phyloP scores from a whole-genome alignment of 1,140 invertebrate genomes.

The Tigriopus japonicus region DNA sequence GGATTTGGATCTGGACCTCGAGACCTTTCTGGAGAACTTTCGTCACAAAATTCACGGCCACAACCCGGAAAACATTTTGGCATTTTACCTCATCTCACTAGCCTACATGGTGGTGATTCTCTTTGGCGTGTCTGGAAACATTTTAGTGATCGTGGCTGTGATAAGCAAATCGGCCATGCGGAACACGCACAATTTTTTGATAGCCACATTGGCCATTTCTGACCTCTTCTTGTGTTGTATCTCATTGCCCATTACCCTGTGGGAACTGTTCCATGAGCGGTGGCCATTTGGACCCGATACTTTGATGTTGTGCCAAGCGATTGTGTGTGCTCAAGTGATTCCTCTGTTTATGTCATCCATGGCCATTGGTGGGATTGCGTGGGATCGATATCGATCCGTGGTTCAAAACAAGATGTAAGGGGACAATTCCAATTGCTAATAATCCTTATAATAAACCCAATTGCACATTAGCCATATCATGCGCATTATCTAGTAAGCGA shows the following conservation, averaged over 20 bases:
- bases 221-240: not conserved
- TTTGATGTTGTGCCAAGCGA: not conserved
- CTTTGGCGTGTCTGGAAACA: not conserved
- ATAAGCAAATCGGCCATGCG: not conserved
- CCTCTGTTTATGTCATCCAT: not conserved
- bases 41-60: not conserved
- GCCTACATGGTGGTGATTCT: not conserved
- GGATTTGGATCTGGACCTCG: not conserved
- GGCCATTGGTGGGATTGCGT: not conserved
- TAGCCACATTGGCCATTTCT: not conserved
- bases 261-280: not conserved
- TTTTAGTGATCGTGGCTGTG: not conserved
- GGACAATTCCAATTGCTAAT: not conserved
- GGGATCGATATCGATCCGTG: not conserved
- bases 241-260: not conserved
- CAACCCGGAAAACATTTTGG: not conserved
- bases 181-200: not conserved
- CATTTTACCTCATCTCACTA: not conserved
- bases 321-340: not conserved
- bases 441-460: too few relatives aligned
- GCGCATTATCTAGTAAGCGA: too few relatives aligned
- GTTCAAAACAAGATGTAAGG: not conserved
- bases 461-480: too few relatives aligned
- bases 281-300: not conserved
- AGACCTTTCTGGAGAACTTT: not conserved